Conservation (phyloP, 2,113 vertebrate genomes). For the Megaleporinus macrocephalus region DNA sequence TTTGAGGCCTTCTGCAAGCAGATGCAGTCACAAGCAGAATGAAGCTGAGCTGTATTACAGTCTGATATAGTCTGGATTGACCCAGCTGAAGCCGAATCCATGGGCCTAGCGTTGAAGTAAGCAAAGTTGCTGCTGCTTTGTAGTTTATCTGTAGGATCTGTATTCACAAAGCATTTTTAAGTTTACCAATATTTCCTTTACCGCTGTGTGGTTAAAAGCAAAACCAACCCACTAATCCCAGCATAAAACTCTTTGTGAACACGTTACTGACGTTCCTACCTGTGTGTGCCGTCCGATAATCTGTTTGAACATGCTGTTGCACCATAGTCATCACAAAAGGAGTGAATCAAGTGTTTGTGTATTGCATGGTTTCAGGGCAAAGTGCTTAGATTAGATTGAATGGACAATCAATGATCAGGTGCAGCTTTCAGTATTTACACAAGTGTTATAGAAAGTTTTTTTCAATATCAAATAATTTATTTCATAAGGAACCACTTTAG, state of each 20-base stretch:
- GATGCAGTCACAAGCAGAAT: slow-evolving; percentile 90
- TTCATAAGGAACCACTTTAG: not conserved
- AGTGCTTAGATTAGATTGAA: not conserved
- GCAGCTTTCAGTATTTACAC: slow-evolving; percentile 9
- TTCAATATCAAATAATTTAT: not conserved
- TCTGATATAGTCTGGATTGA: not conserved
- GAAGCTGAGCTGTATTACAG: slow-evolving; percentile 59
- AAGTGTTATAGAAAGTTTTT: too few relatives aligned
- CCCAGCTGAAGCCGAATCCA: not conserved
- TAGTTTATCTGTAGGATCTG: not conserved
- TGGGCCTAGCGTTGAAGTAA: not conserved
- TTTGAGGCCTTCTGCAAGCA: slow-evolving; percentile 96
- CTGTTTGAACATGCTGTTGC: not conserved
- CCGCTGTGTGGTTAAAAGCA: not conserved
- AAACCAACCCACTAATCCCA: not conserved
- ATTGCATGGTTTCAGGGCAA: slow-evolving; percentile 6
- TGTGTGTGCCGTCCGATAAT: slow-evolving; percentile 3
- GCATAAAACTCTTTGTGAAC: not conserved
- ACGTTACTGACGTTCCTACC: not conserved
- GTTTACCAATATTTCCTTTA: not conserved
- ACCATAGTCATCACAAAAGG: not conserved
- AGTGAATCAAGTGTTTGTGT: not conserved
- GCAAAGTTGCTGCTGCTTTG: not conserved
- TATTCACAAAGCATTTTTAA: not conserved
- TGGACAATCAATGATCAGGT: slow-evolving; percentile 4